Evolutionary conservation across 1,140 invertebrate species (phyloP).

Genomic region (Eupristina koningsbergeri): DNA sequence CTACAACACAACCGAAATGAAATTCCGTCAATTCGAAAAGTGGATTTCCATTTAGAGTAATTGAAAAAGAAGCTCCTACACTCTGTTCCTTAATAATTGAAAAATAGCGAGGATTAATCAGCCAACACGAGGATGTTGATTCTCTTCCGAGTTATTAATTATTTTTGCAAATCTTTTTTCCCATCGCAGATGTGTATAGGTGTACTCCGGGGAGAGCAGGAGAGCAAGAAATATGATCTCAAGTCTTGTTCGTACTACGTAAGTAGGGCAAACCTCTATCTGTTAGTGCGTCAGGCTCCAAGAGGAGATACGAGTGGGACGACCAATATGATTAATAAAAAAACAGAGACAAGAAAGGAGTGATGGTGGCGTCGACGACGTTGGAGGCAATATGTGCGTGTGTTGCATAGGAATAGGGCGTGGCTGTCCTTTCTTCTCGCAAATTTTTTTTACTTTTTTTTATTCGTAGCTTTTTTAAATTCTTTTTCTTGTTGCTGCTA

Average conservation of each 20-base stretch:
- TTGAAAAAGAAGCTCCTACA: background rate
- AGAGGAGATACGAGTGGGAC: constrained; percentile 39
- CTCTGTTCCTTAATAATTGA: background rate
- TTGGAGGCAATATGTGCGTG: background rate
- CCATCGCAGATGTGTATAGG: background rate
- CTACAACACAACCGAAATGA: background rate
- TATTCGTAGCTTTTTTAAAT: constrained; percentile 17
- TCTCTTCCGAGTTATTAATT: background rate
- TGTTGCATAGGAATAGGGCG: constrained; percentile 34
- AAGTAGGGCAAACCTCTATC: constrained; percentile 58
- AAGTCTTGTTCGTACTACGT: constrained; percentile 51
- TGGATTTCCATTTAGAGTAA: background rate
- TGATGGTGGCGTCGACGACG: background rate
- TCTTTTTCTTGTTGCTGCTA: background rate
- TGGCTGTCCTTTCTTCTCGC: background rate
- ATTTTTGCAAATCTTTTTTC: constrained; percentile 5
- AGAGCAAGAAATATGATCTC: constrained; percentile 54
- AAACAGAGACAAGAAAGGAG: constrained; percentile 1
- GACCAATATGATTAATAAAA: constrained; percentile 53
- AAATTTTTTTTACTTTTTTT: background rate
- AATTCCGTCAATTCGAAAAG: background rate
- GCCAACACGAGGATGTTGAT: background rate
- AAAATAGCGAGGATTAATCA: background rate
- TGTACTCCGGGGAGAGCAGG: background rate
- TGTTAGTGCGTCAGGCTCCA: constrained; percentile 2